Conservation (phyloP, 2,113 vertebrate genomes). For the Percina caprodes region DNA sequence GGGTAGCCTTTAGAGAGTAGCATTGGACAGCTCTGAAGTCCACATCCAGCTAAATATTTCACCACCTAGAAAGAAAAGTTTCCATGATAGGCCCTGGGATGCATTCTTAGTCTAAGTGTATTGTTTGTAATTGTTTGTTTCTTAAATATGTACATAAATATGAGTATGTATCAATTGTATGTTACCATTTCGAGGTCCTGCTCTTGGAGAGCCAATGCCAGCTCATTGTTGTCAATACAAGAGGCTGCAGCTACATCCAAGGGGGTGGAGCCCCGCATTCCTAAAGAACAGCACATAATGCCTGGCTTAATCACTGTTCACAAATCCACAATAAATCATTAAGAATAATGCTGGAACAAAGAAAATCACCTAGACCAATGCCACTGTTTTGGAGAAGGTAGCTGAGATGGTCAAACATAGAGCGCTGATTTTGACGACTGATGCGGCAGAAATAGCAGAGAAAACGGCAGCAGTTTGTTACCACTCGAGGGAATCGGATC, state of each 20-base stretch:
- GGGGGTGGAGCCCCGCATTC: conserved; percentile 94
- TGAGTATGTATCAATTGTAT: neutral
- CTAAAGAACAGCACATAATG: conserved; percentile 68
- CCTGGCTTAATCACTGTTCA: conserved; percentile 8
- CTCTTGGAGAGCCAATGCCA: conserved; percentile 93
- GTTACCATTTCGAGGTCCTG: conserved; percentile 94
- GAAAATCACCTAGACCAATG: conserved; percentile 89
- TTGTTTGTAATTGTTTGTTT: too few relatives aligned
- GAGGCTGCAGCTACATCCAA: conserved; percentile 94
- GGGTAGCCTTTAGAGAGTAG: conserved; percentile 93
- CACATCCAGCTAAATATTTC: conserved; percentile 92
- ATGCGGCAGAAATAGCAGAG: conserved; percentile 96
- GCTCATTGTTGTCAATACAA: conserved; percentile 95
- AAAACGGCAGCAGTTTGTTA: conserved; percentile 96
- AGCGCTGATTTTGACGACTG: conserved; percentile 94
- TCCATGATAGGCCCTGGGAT: neutral
- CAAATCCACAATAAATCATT: neutral
- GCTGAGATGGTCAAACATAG: conserved; percentile 95
- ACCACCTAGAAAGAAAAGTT: conserved; percentile 85
- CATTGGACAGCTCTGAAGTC: conserved; percentile 94
- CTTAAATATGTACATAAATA: too few relatives aligned
- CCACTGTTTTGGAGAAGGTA: conserved; percentile 94
- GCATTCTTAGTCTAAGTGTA: too few relatives aligned
- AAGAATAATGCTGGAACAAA: neutral
- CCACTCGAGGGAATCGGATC: conserved; percentile 94